Percentiles rank a stretch among this genome's conserved stretches.
Evolutionary conservation across 2,797 vertebrate genomes (phyloP).

Genomic region (Myoxocephalus aenaeus): DNA sequence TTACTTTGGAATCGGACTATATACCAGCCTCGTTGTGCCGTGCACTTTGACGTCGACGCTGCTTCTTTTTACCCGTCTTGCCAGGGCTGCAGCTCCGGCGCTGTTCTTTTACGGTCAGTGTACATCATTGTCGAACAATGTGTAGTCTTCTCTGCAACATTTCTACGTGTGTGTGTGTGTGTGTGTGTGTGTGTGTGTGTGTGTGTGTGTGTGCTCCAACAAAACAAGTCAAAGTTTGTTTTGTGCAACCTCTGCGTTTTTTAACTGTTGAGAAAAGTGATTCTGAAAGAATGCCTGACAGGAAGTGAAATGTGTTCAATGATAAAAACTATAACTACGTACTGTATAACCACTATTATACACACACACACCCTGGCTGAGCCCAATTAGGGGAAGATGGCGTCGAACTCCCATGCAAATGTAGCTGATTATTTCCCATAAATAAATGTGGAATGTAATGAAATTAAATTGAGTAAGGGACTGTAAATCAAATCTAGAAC

Average conservation of each 20-base stretch:
- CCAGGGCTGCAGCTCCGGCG: constrained; percentile 8
- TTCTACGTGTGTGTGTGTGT: not conserved
- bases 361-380: not conserved
- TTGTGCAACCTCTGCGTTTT: constrained; percentile 32
- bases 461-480: not conserved
- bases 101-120: not conserved
- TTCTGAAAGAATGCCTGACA: constrained; percentile 2
- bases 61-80: constrained; percentile 7
- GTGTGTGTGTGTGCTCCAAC: not conserved
- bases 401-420: not conserved
- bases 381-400: not conserved
- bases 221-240: constrained; percentile 6
- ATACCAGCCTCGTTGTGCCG: constrained; percentile 33
- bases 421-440: not conserved
- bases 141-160: constrained; percentile 6
- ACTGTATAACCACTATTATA: not conserved
- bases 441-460: not conserved
- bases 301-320: constrained; percentile 14
- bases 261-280: constrained; percentile 1
- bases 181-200: not conserved
- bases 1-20: constrained; percentile 26
- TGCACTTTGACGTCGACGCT: constrained; percentile 16
- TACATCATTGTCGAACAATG: constrained; percentile 16
- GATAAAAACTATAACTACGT: not conserved
- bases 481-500: not conserved